A percentile compares a stretch with the other conserved stretches of the same genome.
phyloP scores from a whole-genome alignment of 2,797 vertebrate species.

The Paratrypauchen microcephalus region DNA sequence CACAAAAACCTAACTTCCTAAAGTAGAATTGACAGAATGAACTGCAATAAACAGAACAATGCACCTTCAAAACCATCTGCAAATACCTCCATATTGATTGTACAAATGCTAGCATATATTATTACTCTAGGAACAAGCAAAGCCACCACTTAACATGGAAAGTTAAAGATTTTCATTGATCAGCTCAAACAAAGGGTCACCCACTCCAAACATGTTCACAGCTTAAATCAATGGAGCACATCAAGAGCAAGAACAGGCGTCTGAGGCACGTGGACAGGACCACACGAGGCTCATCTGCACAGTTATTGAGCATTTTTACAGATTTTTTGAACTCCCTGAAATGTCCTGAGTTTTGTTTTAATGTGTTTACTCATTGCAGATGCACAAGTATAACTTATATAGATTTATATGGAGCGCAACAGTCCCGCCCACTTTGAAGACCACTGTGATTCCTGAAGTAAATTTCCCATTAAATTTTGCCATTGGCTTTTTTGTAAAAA shows the following conservation, averaged over 20 bases:
- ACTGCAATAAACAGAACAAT: constrained; percentile 14
- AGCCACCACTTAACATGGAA: constrained; percentile 19
- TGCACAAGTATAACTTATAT: not conserved
- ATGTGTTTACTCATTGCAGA: not conserved
- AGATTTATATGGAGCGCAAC: too few relatives aligned
- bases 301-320: constrained; percentile 18
- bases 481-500: too few relatives aligned
- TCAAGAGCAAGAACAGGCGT: constrained; percentile 40
- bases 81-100: constrained; percentile 14
- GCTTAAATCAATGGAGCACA: constrained; percentile 50
- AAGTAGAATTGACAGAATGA: not conserved
- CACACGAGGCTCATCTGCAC: constrained; percentile 20
- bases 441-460: too few relatives aligned
- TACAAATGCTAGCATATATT: constrained; percentile 6
- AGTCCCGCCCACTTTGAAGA: too few relatives aligned
- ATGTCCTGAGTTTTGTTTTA: not conserved
- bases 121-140: not conserved
- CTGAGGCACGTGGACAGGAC: constrained; percentile 30
- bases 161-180: constrained; percentile 34
- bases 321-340: not conserved
- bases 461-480: too few relatives aligned
- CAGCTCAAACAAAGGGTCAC: constrained; percentile 47
- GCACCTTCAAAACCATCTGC: not conserved
- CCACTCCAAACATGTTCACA: constrained; percentile 40
- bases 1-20: not conserved